Conservation (phyloP, 2,797 vertebrate genomes). For the Coregonus suidteri region DNA sequence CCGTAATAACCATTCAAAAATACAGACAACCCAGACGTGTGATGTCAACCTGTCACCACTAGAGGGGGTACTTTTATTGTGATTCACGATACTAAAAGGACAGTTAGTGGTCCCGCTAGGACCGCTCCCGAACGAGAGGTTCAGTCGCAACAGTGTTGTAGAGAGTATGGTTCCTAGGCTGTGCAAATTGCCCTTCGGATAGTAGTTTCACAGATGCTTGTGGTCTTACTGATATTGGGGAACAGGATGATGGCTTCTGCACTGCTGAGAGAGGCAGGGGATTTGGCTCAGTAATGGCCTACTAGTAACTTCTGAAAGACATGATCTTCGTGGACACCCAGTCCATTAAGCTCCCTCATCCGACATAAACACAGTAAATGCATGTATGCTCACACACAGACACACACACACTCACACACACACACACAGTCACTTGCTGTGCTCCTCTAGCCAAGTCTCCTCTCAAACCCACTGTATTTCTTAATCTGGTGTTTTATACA, state of each 20-base stretch:
- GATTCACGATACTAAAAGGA: background rate
- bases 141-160: background rate
- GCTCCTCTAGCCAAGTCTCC: background rate
- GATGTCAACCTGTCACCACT: constrained; percentile 2
- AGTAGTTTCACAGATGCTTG: constrained; percentile 1
- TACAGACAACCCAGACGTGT: background rate
- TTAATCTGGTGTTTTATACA: background rate
- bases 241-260: background rate
- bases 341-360: background rate
- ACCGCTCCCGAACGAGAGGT: background rate
- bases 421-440: background rate
- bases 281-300: background rate
- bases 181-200: background rate
- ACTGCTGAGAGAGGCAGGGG: too few relatives aligned
- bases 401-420: constrained; percentile 1
- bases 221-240: background rate
- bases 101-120: background rate
- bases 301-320: background rate
- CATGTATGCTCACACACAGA: background rate
- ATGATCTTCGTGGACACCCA: background rate
- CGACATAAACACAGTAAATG: background rate
- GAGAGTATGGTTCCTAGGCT: background rate
- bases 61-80: background rate
- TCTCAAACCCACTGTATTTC: background rate
- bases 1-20: background rate